phyloP scores from a whole-genome alignment of 1,140 invertebrate genomes.

The Pseudobourletiella spinata region DNA sequence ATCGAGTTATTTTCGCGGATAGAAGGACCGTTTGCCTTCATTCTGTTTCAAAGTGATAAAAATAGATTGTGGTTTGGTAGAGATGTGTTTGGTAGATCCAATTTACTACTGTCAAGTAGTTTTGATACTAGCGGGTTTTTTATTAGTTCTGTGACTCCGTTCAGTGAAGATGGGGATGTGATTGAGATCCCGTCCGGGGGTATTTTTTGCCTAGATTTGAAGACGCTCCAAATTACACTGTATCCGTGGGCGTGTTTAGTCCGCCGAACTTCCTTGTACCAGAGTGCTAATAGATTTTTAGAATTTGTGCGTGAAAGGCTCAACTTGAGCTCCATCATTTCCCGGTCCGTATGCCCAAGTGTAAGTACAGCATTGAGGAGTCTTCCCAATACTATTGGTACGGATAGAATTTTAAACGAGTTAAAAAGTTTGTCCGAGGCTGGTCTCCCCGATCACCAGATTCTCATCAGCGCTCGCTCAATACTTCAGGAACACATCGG shows the following conservation, averaged over 20 bases:
- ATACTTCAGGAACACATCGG: slow-evolving; percentile 6
- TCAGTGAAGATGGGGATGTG: slow-evolving; percentile 40
- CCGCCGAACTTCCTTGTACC: neutral
- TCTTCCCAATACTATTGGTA: neutral
- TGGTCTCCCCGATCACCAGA: neutral
- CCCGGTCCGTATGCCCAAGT: neutral
- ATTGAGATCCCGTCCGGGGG: slow-evolving; percentile 66
- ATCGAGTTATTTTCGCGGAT: slow-evolving; percentile 47
- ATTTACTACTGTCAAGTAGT: slow-evolving; percentile 42
- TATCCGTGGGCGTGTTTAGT: slow-evolving; percentile 35
- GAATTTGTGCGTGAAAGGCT: neutral
- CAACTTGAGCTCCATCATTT: neutral
- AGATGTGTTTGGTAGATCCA: slow-evolving; percentile 67
- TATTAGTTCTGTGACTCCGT: slow-evolving; percentile 37
- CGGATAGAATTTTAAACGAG: too few species aligned
- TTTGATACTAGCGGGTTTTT: slow-evolving; percentile 50
- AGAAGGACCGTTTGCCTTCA: slow-evolving; percentile 73
- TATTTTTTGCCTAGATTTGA: slow-evolving; percentile 55
- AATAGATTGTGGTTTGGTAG: slow-evolving; percentile 68
- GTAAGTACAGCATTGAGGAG: neutral
- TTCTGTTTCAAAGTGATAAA: slow-evolving; percentile 59
- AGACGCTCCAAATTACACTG: slow-evolving; percentile 34
- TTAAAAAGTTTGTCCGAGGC: neutral
- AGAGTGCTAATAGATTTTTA: slow-evolving; percentile 4
- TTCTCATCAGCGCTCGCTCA: neutral